phyloP scores from a whole-genome alignment of 2,888 invertebrate genomes.

The Tachystola acroxantha region DNA sequence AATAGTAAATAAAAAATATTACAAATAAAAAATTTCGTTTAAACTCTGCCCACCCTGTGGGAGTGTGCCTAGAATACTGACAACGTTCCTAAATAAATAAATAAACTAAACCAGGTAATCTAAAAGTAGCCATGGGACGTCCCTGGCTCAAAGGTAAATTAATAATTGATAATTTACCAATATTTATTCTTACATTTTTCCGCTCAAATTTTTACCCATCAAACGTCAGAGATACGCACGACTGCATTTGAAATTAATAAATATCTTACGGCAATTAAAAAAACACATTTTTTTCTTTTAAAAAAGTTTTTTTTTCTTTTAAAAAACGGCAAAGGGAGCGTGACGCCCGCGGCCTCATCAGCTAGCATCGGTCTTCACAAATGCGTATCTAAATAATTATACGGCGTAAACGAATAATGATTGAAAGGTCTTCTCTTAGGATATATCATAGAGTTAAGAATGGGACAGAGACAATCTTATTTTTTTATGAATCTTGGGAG shows the following conservation, averaged over 20 bases:
- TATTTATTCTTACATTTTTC: too few species aligned
- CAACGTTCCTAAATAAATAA: too few species aligned
- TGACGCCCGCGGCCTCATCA: conserved; percentile 54
- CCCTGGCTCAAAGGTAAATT: too few species aligned
- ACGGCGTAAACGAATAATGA: conserved; percentile 61
- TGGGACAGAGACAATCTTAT: conserved; percentile 6
- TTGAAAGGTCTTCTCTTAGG: conserved; percentile 64
- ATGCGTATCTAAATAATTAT: conserved; percentile 72
- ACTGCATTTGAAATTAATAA: conserved; percentile 30
- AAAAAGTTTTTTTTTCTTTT: conserved; percentile 25
- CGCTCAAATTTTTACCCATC: too few species aligned
- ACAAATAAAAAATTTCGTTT: too few species aligned
- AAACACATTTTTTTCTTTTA: conserved; percentile 26
- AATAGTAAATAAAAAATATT: too few species aligned
- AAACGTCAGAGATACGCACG: conserved; percentile 6
- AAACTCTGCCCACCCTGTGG: too few species aligned
- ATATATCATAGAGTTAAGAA: conserved; percentile 26
- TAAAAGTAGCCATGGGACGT: too few species aligned
- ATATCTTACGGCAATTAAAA: conserved; percentile 66
- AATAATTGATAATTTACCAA: too few species aligned
- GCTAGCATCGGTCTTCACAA: conserved; percentile 30
- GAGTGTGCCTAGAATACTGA: too few species aligned
- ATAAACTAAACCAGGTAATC: too few species aligned
- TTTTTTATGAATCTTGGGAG: too few species aligned
- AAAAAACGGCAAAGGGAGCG: conserved; percentile 17